A percentile compares a stretch with the other conserved stretches of the same genome.
Evolutionary conservation across 2,113 vertebrate genomes (phyloP).

Genomic region (Cynocephalus volans): DNA sequence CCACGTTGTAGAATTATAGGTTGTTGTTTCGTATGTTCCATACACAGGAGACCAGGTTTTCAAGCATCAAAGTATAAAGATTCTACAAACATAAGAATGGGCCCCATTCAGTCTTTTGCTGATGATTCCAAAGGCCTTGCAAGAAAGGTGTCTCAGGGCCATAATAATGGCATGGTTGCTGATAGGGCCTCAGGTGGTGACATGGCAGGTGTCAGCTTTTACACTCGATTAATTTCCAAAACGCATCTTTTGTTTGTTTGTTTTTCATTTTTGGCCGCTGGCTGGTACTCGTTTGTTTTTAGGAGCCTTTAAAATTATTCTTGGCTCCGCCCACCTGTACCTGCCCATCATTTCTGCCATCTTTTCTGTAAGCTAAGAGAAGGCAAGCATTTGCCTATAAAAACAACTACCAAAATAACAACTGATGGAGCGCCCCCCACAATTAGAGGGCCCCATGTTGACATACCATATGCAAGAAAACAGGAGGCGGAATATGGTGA

Average conservation of each 20-base stretch:
- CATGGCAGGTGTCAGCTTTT: not conserved
- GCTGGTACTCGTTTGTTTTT: not conserved
- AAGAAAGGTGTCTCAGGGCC: not conserved
- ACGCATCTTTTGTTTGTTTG: not conserved
- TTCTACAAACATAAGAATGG: not conserved
- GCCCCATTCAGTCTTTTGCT: not conserved
- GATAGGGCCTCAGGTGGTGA: not conserved
- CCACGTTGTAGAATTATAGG: not conserved
- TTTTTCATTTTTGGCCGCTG: no score
- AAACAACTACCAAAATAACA: not conserved
- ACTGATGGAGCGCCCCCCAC: accelerated
- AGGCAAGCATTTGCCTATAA: not conserved
- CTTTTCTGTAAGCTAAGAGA: not conserved
- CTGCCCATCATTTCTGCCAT: not conserved
- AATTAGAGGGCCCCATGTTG: not conserved
- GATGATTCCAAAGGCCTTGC: not conserved
- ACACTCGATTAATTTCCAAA: conserved; percentile 17
- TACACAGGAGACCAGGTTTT: not conserved
- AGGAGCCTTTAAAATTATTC: conserved; percentile 32
- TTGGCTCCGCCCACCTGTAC: not conserved
- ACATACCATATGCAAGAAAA: not conserved
- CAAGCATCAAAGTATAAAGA: not conserved
- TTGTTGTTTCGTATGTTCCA: not conserved
- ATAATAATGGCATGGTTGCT: not conserved
- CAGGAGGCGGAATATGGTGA: not conserved